Evolutionary conservation across 2,113 vertebrate genomes (phyloP).

Genomic region (Crotalus helleri): DNA sequence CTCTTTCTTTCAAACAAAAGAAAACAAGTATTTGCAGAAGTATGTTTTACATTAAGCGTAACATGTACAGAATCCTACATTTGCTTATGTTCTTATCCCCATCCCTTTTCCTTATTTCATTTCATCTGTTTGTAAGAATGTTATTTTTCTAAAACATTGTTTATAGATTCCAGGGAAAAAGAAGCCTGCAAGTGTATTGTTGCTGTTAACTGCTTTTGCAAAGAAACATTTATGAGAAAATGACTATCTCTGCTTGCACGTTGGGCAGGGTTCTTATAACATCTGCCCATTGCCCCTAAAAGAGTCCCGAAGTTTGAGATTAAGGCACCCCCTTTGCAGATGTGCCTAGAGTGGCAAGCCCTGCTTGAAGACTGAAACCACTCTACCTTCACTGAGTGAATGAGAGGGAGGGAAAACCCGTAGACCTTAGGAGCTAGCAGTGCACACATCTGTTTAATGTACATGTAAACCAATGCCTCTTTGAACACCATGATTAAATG

Average conservation of each 20-base stretch:
- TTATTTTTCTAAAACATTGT: not conserved
- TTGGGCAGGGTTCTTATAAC: not conserved
- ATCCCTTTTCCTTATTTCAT: not conserved
- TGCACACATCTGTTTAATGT: slow-evolving; percentile 36
- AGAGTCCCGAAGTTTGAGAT: not conserved
- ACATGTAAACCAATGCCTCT: slow-evolving; percentile 18
- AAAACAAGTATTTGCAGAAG: not conserved
- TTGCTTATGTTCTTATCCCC: not conserved
- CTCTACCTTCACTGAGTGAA: not conserved
- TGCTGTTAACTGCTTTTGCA: not conserved
- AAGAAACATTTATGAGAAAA: not conserved
- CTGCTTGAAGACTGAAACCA: not conserved
- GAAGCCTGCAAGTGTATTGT: not conserved
- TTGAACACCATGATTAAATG: slow-evolving; percentile 27
- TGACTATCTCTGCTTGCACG: not conserved
- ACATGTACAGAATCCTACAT: not conserved
- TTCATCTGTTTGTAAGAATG: not conserved
- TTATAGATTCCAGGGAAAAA: not conserved
- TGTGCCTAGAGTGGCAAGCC: not conserved
- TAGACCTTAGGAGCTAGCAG: slow-evolving; percentile 4
- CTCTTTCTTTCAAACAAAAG: not conserved
- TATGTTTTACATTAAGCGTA: not conserved
- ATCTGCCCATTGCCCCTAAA: not conserved
- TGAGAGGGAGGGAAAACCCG: slow-evolving; percentile 11
- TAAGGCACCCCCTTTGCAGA: not conserved